phyloP scores from a whole-genome alignment of 1,140 invertebrate species.

The Drosophila ananassae region DNA sequence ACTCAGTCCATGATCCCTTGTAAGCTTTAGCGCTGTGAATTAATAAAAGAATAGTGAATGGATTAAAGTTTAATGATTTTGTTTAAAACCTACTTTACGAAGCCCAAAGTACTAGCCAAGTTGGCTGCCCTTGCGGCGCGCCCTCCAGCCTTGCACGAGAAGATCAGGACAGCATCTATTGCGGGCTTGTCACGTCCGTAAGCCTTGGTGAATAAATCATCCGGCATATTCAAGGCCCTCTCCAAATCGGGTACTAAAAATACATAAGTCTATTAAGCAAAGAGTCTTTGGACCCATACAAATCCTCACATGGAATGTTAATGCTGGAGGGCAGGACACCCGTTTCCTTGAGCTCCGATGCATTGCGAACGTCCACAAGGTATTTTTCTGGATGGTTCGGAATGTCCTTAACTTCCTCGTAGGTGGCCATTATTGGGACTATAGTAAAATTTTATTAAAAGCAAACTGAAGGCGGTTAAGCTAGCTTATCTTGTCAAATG shows the following conservation, averaged over 20 bases:
- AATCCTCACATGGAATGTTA: conserved; percentile 88
- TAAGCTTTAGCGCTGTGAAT: conserved; percentile 91
- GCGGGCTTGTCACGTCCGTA: conserved; percentile 85
- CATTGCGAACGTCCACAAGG: conserved; percentile 89
- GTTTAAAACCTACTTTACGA: conserved; percentile 83
- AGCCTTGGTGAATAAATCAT: conserved; percentile 84
- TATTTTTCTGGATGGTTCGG: conserved; percentile 83
- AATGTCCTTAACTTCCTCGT: conserved; percentile 85
- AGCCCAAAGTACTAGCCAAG: conserved; percentile 85
- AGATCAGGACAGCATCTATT: conserved; percentile 85
- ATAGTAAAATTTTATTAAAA: conserved; percentile 4
- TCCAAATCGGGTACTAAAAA: conserved; percentile 85
- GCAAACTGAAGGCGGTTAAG: conserved; percentile 6
- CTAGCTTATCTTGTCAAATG: conserved; percentile 28
- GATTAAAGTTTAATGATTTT: background rate
- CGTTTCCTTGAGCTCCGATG: conserved; percentile 87
- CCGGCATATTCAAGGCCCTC: conserved; percentile 83
- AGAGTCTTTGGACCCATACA: conserved; percentile 4
- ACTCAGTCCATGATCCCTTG: conserved; percentile 94
- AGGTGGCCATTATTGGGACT: conserved; percentile 80
- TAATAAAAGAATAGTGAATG: conserved; percentile 32
- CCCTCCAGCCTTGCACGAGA: conserved; percentile 85
- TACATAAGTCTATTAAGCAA: conserved; percentile 13
- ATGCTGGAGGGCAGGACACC: conserved; percentile 88
- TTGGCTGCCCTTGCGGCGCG: conserved; percentile 85